phyloP scores from a whole-genome alignment of 2,888 invertebrate species.

The Lycophotia porphyrea region DNA sequence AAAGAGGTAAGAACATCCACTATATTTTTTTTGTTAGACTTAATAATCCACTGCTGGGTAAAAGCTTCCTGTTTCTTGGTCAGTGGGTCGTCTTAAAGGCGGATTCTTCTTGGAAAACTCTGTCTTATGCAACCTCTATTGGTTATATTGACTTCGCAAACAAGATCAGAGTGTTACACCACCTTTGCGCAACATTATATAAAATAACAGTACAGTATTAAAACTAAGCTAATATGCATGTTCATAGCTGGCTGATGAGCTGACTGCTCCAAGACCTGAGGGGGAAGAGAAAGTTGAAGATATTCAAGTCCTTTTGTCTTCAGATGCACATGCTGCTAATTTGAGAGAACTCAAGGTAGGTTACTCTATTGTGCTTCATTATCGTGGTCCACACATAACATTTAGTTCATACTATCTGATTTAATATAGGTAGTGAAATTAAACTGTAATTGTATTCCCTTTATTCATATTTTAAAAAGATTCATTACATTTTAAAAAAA shows the following conservation, averaged over 20 bases:
- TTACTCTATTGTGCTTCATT: constrained; percentile 1
- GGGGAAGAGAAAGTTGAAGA: constrained; percentile 97
- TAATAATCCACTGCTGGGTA: background rate
- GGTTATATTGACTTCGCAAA: background rate
- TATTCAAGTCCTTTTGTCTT: constrained; percentile 97
- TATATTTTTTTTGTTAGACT: background rate
- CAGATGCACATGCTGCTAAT: constrained; percentile 95
- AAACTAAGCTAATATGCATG: background rate
- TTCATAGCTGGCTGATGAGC: constrained; percentile 95
- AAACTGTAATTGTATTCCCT: too few relatives aligned
- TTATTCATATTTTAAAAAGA: too few relatives aligned
- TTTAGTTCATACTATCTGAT: background rate
- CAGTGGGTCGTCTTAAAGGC: too few relatives aligned
- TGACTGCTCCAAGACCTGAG: constrained; percentile 97
- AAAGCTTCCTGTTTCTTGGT: background rate
- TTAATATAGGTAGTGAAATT: background rate
- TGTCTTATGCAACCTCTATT: background rate
- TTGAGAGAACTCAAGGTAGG: constrained; percentile 96
- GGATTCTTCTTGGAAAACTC: background rate
- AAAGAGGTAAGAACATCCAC: constrained; percentile 91
- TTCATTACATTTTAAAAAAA: too few relatives aligned
- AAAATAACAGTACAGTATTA: background rate
- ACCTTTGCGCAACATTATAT: background rate
- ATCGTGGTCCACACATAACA: background rate
- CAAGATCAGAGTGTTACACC: background rate